phyloP scores from a whole-genome alignment of 64 coral and sea anemone species.

The Pocillopora verrucosa region DNA sequence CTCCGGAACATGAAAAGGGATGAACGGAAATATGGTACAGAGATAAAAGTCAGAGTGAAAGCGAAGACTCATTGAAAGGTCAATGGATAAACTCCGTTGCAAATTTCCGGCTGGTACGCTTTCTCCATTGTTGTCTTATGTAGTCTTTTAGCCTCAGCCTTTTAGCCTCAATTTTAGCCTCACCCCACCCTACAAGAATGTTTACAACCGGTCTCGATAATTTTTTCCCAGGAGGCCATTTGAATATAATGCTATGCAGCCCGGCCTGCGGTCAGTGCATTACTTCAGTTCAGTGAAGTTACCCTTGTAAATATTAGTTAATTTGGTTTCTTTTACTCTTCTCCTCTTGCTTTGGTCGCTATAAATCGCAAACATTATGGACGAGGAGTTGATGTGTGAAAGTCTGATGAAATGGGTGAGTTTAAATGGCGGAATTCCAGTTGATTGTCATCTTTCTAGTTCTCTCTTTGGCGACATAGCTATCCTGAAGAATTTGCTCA shows the following conservation, averaged over 20 bases:
- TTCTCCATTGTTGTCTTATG: too few relatives aligned
- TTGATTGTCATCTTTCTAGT: background rate
- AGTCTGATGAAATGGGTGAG: slow-evolving; percentile 95
- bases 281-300: background rate
- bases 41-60: too few relatives aligned
- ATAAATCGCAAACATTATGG: slow-evolving; percentile 34
- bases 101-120: too few relatives aligned
- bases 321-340: background rate
- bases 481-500: background rate
- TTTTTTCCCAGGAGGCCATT: slow-evolving; percentile 45
- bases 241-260: background rate
- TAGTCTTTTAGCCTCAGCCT: too few relatives aligned
- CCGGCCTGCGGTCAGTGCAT: background rate
- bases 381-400: slow-evolving; percentile 77
- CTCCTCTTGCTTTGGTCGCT: background rate
- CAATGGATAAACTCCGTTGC: too few relatives aligned
- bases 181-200: background rate
- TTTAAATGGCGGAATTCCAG: background rate
- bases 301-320: slow-evolving; percentile 38
- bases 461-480: background rate
- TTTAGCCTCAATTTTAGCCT: too few relatives aligned
- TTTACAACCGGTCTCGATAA: background rate
- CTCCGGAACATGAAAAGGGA: too few relatives aligned
- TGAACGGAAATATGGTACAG: too few relatives aligned
- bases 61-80: too few relatives aligned